These are phyloP conservation scores for Muscicapa striata DNA, from an alignment of 2,797 vertebrate species.

Conservation along the genomic window DNA sequence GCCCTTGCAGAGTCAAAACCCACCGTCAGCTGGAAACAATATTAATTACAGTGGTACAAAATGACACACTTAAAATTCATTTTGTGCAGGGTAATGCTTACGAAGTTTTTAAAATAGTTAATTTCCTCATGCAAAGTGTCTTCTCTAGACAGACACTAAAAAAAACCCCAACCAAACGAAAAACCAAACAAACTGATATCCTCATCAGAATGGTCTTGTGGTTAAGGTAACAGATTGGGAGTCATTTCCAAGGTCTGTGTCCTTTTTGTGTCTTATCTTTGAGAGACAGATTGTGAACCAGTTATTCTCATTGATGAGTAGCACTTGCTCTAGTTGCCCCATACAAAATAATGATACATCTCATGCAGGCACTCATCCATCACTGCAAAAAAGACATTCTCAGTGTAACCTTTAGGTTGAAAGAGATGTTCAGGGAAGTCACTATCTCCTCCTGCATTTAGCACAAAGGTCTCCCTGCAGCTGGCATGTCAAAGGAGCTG, in stretches of 20 bases:
- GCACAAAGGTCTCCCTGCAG: not conserved
- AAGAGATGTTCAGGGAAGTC: not conserved
- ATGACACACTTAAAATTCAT: not conserved
- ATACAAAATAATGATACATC: constrained; percentile 13
- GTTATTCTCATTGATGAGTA: constrained; percentile 19
- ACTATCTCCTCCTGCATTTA: constrained; percentile 25
- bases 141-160: not conserved
- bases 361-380: constrained; percentile 10
- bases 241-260: not conserved
- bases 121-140: not conserved
- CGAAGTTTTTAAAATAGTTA: not conserved
- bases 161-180: not conserved
- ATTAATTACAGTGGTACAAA: not conserved
- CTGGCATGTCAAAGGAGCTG: not conserved
- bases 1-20: constrained; percentile 43
- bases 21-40: not conserved
- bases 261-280: constrained; percentile 48
- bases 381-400: not conserved
- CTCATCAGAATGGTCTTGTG: not conserved
- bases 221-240: constrained; percentile 22
- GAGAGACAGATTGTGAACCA: constrained; percentile 33
- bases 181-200: not conserved
- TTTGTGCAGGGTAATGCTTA: not conserved
- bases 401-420: constrained; percentile 43
- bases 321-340: not conserved